phyloP scores from a whole-genome alignment of 2,113 vertebrate species.

The Sakesphorus luctuosus region DNA sequence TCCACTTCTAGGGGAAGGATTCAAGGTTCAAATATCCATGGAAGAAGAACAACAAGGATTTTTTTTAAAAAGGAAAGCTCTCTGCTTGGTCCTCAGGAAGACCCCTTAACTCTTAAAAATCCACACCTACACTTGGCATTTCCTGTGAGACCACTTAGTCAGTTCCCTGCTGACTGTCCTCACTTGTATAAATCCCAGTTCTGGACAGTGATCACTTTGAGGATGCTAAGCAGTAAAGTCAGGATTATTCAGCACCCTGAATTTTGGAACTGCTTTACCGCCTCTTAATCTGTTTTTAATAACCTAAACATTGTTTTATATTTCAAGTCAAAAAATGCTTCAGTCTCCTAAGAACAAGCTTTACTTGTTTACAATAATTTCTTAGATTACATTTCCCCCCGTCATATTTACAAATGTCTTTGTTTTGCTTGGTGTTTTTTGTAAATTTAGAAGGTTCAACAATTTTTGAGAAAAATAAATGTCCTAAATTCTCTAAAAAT shows the following conservation, averaged over 20 bases:
- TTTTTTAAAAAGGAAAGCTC: not conserved
- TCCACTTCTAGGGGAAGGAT: not conserved
- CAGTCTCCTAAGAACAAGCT: not conserved
- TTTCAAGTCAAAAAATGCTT: not conserved
- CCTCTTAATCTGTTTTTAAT: not conserved
- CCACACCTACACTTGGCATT: not conserved
- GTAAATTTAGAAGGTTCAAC: not conserved
- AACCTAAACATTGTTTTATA: not conserved
- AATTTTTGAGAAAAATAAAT: not conserved
- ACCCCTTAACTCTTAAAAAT: not conserved
- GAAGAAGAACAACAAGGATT: not conserved
- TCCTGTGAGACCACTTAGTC: not conserved
- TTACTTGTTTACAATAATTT: not conserved
- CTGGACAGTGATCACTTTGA: not conserved
- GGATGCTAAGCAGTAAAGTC: not conserved
- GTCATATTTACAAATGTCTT: not conserved
- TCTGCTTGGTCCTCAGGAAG: not conserved
- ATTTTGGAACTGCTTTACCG: not conserved
- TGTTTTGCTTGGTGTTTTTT: not conserved
- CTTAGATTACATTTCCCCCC: not conserved
- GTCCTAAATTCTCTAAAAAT: not conserved
- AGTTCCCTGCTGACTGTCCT: not conserved
- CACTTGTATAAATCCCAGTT: not conserved
- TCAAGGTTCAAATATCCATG: rapidly evolving
- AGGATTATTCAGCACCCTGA: not conserved